phyloP scores from a whole-genome alignment of 2,797 vertebrate genomes.

The Erpetoichthys calabaricus region DNA sequence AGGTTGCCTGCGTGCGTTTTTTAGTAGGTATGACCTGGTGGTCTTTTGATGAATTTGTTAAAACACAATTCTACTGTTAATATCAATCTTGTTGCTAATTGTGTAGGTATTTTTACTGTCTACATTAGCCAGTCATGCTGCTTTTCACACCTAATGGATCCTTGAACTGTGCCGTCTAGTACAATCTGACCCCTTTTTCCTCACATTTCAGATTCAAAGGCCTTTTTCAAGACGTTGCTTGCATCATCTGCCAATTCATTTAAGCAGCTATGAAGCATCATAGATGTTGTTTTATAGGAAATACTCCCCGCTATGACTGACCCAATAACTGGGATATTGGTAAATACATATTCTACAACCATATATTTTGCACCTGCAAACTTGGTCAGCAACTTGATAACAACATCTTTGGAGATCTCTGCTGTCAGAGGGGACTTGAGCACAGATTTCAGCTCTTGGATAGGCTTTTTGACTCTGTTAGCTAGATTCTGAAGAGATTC shows the following conservation, averaged over 20 bases:
- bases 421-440: constrained; percentile 13
- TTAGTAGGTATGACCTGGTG: no score
- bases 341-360: not conserved
- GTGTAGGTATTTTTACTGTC: no score
- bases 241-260: constrained; percentile 34
- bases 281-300: constrained; percentile 31
- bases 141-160: no score
- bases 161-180: no score
- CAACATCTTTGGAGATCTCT: constrained; percentile 2
- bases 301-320: constrained; percentile 31
- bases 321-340: constrained; percentile 28
- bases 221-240: constrained; percentile 26
- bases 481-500: constrained; percentile 36
- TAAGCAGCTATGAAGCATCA: constrained; percentile 35
- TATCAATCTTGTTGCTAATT: no score
- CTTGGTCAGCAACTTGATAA: not conserved
- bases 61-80: no score
- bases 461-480: constrained; percentile 32
- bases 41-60: no score
- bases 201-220: constrained; percentile 10
- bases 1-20: no score
- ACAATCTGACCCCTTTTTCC: not conserved
- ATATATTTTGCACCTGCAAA: fast-evolving
- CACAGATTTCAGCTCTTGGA: constrained; percentile 25
- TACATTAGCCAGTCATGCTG: no score